Percentiles rank a stretch among this genome's conserved stretches.
These are phyloP conservation scores for Malurus leucopterus DNA, from an alignment of 2,797 vertebrate species.

Conservation along the genomic window DNA sequence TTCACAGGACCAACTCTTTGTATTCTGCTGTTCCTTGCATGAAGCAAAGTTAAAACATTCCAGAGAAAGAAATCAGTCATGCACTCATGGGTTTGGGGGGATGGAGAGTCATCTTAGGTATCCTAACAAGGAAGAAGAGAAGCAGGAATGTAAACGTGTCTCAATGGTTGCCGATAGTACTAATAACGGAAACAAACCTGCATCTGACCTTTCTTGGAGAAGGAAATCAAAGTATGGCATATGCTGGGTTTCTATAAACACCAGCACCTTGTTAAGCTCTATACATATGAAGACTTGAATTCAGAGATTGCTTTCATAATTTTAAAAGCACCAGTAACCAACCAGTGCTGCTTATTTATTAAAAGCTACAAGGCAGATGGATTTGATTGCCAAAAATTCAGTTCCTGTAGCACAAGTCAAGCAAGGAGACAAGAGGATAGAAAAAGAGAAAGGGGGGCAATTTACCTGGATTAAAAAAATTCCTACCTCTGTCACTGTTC, in stretches of 20 bases:
- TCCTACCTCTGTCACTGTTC: not conserved
- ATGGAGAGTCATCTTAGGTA: not conserved
- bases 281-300: not conserved
- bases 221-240: not conserved
- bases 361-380: not conserved
- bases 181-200: not conserved
- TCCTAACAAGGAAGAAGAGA: not conserved
- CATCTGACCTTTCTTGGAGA: not conserved
- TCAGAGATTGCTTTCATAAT: not conserved
- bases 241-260: not conserved
- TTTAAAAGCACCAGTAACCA: not conserved
- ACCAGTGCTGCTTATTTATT: not conserved
- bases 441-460: not conserved
- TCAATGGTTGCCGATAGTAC: not conserved
- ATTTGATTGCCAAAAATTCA: not conserved
- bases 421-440: not conserved
- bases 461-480: not conserved
- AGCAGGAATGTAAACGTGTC: not conserved
- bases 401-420: not conserved
- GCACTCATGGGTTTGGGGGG: not conserved
- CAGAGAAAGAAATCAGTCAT: not conserved
- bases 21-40: not conserved
- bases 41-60: not conserved
- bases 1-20: not conserved
- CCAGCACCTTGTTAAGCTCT: not conserved